Evolutionary conservation across 2,113 vertebrate genomes (phyloP), one percentile per base, ranked within the genome.

Genomic region (Catharus fuscescens): DNA sequence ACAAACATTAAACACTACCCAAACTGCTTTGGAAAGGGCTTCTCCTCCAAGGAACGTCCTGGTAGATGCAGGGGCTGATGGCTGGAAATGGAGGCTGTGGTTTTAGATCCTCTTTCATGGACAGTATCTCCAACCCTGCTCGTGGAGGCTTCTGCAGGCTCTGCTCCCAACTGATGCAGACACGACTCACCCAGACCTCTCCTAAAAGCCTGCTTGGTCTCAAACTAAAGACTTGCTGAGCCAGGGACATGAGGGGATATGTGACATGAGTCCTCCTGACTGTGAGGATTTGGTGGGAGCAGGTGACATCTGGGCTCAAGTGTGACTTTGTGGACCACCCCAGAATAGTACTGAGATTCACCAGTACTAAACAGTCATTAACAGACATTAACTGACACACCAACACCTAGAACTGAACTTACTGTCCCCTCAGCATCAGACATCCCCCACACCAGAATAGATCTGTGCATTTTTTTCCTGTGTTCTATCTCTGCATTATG

Each of bases 81-180:
- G 42, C 44, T 50, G 67, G 64, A 73, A 72, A 65, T 0, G 9
- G 10, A 47, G 14, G 12, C 18, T 64, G 29, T 3, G 19, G 21
- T 45, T 93, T 32, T n/a, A 28, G n/a, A 59, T 8, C 4, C 12
- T 48, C 20, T 59, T 59, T 59, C 42, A n/a, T 1, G 19, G 26
- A 9, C 0, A 3, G 9, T 4, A 8, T 17, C 34, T 71, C 36
- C 36, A 21, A 3, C 2, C 6, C 8, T 1, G 13, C 25, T 54
- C 2, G 1, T 12, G 18, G 12, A 25, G 25, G 29, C 8, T 56
- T 83, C 62, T 62, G 10, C 54, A 69, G 13, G 42, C 26, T 14
- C 16, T 10, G 40, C 2, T n/a, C 34, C 28, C 26, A 28, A 12
- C 6, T 18, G 28, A 52, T 7, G 14, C 19, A 34, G n/a, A 25